Percentiles rank a stretch among this genome's conserved stretches.
These are phyloP conservation scores for Bubo bubo DNA, from an alignment of 2,113 vertebrate species.

Conservation along the genomic window DNA sequence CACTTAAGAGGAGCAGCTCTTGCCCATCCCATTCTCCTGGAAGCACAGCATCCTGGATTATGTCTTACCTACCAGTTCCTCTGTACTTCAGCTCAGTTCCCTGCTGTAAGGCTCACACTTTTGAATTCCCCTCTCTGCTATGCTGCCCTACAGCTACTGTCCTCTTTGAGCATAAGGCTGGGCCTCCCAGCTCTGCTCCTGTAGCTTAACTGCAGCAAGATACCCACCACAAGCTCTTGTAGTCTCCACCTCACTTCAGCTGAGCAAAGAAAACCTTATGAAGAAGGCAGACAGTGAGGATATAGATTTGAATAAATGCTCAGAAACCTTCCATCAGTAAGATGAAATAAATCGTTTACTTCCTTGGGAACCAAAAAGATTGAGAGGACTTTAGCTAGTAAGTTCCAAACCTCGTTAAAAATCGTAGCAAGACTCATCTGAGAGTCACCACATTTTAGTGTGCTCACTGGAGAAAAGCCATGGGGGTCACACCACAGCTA, in stretches of 20 bases:
- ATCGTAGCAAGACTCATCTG: background rate
- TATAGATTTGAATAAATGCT: background rate
- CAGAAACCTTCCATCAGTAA: background rate
- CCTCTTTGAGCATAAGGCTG: background rate
- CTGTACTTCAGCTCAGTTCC: background rate
- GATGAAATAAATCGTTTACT: background rate
- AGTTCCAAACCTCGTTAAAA: background rate
- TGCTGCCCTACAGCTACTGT: background rate
- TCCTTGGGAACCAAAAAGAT: background rate
- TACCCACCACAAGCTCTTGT: rapidly evolving
- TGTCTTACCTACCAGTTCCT: background rate
- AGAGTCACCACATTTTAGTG: background rate
- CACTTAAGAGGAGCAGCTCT: rapidly evolving
- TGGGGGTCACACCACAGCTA: background rate
- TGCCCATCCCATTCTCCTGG: background rate
- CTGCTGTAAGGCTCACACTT: background rate
- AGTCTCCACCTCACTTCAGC: background rate
- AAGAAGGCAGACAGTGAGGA: background rate
- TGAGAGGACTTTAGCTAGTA: background rate
- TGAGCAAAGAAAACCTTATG: background rate
- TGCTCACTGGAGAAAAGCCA: background rate
- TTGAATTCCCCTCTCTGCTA: background rate
- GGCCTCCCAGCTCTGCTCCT: background rate
- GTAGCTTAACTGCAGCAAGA: background rate
- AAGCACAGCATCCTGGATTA: background rate